Conservation (phyloP, 2,113 vertebrate species). For the Solea senegalensis region DNA sequence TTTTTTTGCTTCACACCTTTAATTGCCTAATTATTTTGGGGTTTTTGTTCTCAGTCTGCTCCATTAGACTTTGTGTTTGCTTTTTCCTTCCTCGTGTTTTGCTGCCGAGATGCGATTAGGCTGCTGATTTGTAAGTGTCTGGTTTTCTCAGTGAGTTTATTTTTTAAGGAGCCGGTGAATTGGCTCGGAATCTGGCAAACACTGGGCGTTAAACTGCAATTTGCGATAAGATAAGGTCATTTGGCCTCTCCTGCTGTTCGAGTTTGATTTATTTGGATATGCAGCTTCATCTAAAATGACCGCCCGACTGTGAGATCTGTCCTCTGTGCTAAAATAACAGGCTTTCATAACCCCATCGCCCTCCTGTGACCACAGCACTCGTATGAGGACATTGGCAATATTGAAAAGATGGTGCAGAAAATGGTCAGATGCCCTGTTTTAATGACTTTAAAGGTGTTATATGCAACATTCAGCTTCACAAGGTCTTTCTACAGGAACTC, state of each 20-base stretch:
- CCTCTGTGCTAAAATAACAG: slow-evolving; percentile 13
- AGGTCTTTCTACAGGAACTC: not conserved
- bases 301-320: not conserved
- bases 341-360: not conserved
- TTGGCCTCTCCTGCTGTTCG: slow-evolving; percentile 1
- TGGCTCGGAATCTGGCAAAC: slow-evolving; percentile 23
- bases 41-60: slow-evolving; percentile 69
- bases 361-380: no score
- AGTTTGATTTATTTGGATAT: slow-evolving; percentile 1
- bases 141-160: slow-evolving; percentile 61
- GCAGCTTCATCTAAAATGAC: slow-evolving; percentile 25
- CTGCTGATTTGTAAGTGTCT: slow-evolving; percentile 71
- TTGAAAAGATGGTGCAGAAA: no score
- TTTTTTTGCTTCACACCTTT: slow-evolving; percentile 79
- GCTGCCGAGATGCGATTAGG: slow-evolving; percentile 71
- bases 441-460: no score
- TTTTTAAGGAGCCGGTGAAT: slow-evolving; percentile 38
- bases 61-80: slow-evolving; percentile 69
- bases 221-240: not conserved
- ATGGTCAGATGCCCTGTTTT: no score
- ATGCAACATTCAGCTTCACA: no score
- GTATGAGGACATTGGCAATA: no score
- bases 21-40: slow-evolving; percentile 83
- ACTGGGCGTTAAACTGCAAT: slow-evolving; percentile 2
- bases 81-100: slow-evolving; percentile 58